A percentile compares a stretch with the other conserved stretches of the same genome.
These are phyloP conservation scores for Heliconius congener DNA, from an alignment of 1,140 invertebrate genomes.

Conservation along the genomic window DNA sequence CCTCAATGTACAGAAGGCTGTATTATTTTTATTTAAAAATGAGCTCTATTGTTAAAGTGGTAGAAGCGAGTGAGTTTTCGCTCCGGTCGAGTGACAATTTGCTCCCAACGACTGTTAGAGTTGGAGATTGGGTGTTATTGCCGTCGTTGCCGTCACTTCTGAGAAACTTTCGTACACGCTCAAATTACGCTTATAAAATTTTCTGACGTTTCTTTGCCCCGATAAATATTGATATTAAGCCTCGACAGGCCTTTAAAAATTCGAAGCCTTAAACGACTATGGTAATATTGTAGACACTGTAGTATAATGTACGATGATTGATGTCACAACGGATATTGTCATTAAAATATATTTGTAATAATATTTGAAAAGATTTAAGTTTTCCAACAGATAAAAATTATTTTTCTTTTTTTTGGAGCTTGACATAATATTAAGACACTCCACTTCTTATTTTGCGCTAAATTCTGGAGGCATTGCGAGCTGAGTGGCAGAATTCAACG, in stretches of 20 bases:
- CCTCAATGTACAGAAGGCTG: constrained; percentile 46
- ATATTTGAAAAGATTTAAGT: neutral
- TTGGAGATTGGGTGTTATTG: constrained; percentile 59
- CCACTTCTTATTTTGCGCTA: too few species aligned
- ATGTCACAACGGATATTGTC: too few species aligned
- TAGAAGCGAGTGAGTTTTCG: neutral
- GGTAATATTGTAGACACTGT: neutral
- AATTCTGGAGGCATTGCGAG: too few species aligned
- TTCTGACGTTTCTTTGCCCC: neutral
- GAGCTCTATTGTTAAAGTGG: constrained; percentile 13
- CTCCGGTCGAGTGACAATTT: constrained; percentile 54
- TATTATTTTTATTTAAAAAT: constrained; percentile 18
- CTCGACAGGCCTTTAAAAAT: neutral
- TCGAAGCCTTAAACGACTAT: neutral
- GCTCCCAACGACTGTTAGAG: constrained; percentile 58
- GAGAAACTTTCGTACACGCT: constrained; percentile 32
- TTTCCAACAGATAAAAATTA: too few species aligned
- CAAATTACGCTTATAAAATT: constrained; percentile 27
- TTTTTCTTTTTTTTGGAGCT: too few species aligned
- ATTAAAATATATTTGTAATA: neutral
- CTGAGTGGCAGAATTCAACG: too few species aligned
- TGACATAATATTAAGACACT: too few species aligned
- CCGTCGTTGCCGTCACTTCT: constrained; percentile 55
- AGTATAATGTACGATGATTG: neutral
- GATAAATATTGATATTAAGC: constrained; percentile 2